Evolutionary conservation across 2,888 invertebrate species (phyloP), one percentile per base, ranked within the genome.

Genomic region (Zhuqinia jingwanae): DNA sequence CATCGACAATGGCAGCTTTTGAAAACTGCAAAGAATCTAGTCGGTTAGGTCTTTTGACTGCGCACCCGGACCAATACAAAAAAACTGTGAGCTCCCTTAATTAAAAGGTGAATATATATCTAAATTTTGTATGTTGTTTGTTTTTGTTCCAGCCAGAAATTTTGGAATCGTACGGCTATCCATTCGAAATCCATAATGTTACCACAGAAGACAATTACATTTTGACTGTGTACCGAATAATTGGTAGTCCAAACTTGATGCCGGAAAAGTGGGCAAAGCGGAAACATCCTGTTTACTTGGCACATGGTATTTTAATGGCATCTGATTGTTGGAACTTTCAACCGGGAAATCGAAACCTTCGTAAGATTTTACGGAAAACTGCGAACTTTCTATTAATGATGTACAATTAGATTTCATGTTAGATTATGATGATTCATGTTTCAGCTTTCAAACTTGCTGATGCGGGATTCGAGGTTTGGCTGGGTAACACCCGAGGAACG

Each of bases 371-470:
- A n/a, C n/a, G 11, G 6, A 30, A 36, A 68, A 15, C 2, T 65
- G 3, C 2, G 6, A 65, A 30, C 13, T 15, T 10, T 13, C 15
- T 50, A 50, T 11, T 2, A 15, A 5, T 50, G 50, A 15, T 15
- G 13, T 2, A 50, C 50, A 15, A 15, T 20, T 56, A 13, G n/a
- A n/a, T n/a, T 15, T 50, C 5, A 10, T 50, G 15, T 15, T n/a
- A 10, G 13, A 5, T 2, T 50, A 3, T 20, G 20, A 20, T 3
- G 2, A 58, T n/a, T 11, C 22, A n/a, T n/a, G n/a, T 17, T 42
- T 42, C 36, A 81, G 81, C 70, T 5, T 73, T 81, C n/a, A 81
- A 73, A 27, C 27, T 81, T 10, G 81, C 58, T 0, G 81, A 81
- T 58, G 58, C 56, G 0, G 81, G 81, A 0, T 73, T 20, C 25